Evolutionary conservation across 2,113 vertebrate genomes (phyloP).

Genomic region (Rhegmatorhina hoffmannsi): DNA sequence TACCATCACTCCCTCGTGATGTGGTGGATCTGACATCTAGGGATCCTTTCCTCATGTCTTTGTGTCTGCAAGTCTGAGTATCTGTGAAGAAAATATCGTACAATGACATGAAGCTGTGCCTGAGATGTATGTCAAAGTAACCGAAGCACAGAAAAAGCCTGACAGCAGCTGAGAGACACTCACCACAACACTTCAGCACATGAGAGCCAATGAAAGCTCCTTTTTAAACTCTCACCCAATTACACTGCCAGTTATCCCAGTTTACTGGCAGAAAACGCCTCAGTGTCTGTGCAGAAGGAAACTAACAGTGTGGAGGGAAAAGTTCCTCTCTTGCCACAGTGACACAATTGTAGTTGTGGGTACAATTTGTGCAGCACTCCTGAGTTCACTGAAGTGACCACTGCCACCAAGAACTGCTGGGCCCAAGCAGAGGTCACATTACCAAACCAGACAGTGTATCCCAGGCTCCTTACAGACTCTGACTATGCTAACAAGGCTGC

Average conservation of each 20-base stretch:
- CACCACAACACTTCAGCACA: not conserved
- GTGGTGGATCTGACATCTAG: constrained; percentile 87
- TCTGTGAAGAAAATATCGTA: constrained; percentile 78
- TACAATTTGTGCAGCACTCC: not conserved
- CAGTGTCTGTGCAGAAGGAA: not conserved
- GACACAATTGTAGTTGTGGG: not conserved
- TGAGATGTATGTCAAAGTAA: not conserved
- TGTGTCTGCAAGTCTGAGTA: constrained; percentile 87
- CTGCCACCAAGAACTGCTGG: not conserved
- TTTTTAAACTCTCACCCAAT: not conserved
- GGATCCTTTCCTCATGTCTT: constrained; percentile 94
- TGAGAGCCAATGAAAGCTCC: not conserved
- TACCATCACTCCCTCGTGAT: constrained; percentile 91
- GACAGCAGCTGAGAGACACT: not conserved
- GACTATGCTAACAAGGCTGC: not conserved
- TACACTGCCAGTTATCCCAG: not conserved
- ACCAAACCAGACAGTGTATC: not conserved
- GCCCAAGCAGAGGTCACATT: not conserved
- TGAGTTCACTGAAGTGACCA: not conserved
- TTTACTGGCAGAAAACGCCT: not conserved
- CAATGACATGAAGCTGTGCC: not conserved
- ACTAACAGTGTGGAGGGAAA: not conserved
- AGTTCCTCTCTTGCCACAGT: not conserved
- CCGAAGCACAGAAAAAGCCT: not conserved
- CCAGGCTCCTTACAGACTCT: not conserved